phyloP scores from a whole-genome alignment of 2,113 vertebrate genomes.

The Podarcis raffonei region DNA sequence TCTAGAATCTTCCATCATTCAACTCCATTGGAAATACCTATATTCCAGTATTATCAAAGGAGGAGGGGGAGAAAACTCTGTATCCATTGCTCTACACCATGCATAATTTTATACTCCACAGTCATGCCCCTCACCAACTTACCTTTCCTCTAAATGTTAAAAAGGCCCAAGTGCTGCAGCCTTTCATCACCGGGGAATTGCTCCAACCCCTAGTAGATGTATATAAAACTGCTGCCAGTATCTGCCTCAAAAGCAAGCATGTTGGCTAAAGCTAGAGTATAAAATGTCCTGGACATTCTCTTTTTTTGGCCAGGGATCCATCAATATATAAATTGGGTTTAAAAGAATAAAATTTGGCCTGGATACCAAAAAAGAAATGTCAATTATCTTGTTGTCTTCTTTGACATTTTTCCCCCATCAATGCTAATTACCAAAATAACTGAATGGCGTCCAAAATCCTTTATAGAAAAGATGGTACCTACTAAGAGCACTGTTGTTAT shows the following conservation, averaged over 20 bases:
- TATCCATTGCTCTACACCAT: too few relatives aligned
- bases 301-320: too few relatives aligned
- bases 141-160: too few relatives aligned
- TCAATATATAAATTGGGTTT: too few relatives aligned
- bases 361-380: neutral
- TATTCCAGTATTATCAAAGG: too few relatives aligned
- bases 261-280: neutral
- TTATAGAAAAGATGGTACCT: neutral
- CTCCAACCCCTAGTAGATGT: neutral
- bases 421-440: neutral
- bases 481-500: neutral
- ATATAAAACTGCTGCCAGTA: neutral
- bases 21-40: too few relatives aligned
- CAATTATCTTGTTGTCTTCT: neutral
- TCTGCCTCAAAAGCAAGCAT: neutral
- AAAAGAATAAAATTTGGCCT: neutral
- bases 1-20: too few relatives aligned
- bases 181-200: too few relatives aligned
- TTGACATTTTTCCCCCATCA: neutral
- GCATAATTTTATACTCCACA: too few relatives aligned
- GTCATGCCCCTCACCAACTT: too few relatives aligned
- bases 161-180: too few relatives aligned
- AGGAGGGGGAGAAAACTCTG: too few relatives aligned
- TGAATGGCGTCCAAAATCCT: neutral
- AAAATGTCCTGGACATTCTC: neutral